A percentile compares a stretch with the other conserved stretches of the same genome.
Conservation (phyloP, 2,113 vertebrate genomes). For the Sceloporus undulatus region DNA sequence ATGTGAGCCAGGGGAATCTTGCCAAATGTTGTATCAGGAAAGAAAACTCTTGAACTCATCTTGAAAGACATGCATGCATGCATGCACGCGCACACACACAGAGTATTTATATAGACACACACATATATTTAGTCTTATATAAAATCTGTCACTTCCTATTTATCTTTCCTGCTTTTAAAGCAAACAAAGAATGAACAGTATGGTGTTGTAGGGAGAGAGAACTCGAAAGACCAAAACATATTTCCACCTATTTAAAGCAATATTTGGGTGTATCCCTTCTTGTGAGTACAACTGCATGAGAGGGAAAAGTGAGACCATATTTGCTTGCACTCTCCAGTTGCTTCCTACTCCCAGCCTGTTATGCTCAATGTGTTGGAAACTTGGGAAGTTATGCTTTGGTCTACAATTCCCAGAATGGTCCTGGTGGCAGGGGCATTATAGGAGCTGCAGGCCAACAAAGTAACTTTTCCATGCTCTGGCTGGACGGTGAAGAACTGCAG, state of each 20-base stretch:
- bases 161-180: not conserved
- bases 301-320: too few species aligned
- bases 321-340: not conserved
- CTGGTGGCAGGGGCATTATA: too few species aligned
- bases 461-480: too few species aligned
- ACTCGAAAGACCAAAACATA: not conserved
- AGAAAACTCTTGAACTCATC: fast-evolving
- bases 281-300: not conserved
- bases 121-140: not conserved
- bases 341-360: too few species aligned
- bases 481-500: too few species aligned
- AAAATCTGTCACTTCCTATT: not conserved
- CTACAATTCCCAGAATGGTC: too few species aligned
- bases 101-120: too few species aligned
- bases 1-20: not conserved
- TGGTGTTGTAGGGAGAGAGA: not conserved
- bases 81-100: not conserved
- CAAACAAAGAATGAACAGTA: conserved; percentile 9
- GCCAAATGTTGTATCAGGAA: conserved; percentile 38
- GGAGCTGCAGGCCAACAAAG: too few species aligned
- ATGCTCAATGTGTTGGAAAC: too few species aligned
- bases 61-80: not conserved
- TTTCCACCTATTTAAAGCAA: not conserved
- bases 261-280: not conserved
- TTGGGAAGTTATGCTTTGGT: too few species aligned